Evolutionary conservation across 2,797 vertebrate species (phyloP), one percentile per base, ranked within the genome.

Genomic region (Thripadectes ignobilis): DNA sequence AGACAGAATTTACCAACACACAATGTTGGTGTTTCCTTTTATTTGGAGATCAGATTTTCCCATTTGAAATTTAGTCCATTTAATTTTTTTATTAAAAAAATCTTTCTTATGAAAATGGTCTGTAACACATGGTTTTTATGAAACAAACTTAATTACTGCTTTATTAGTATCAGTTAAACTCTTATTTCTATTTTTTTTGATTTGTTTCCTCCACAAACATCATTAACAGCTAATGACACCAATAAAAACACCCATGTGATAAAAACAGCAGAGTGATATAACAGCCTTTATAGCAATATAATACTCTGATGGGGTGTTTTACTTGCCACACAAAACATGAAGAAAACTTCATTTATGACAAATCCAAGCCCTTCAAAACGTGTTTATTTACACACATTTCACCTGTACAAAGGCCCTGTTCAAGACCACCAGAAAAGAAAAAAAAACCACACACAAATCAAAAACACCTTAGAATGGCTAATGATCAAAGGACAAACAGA

Each of bases 391-490:
- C 7, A 15, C 10, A 12, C 6, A 45, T 7, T 21, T 19, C 1
- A 87, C 9, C 9, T 71, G 17, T 8, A 45, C 2, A 7, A 49
- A 30, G 49, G 23, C 4, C 23, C 6, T 41, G 10, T 5, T 49
- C 8, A 51, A 72, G 12, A 3, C 8, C 1, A 58, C 12, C 1
- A 69, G 7, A 11, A 24, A 6, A 39, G 14, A 2, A 6, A 38
- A 45, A 2, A 21, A 36, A 36, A 73, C 39, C 38, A 5, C 39
- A 45, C 8, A 43, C 18, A 20, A 45, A 21, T n/a, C n/a, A 20
- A 20, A 45, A 20, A 45, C 20, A 17, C 6, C 12, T 16, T 21
- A 45, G 43, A 43, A 30, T 17, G 49, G 18, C 7, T 38, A 49
- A 45, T 21, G 66, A 30, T 15, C 11, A 59, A 19, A 57, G 3